These are phyloP conservation scores for Caenorhabditis virilis DNA, from an alignment of 2,888 invertebrate genomes.

Conservation along the genomic window DNA sequence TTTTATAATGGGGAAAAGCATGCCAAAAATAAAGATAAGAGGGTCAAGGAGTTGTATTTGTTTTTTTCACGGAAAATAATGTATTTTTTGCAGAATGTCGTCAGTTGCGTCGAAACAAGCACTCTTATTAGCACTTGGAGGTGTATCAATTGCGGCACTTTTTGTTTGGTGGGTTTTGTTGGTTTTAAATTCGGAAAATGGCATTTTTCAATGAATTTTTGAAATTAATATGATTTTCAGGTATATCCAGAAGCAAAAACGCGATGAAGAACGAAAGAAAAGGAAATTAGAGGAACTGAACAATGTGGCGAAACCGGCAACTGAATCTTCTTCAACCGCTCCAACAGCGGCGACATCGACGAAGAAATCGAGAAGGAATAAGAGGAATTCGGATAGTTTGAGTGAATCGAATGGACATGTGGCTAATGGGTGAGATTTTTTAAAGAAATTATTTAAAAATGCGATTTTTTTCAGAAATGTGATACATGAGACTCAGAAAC, in stretches of 20 bases:
- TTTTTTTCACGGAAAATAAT: no score
- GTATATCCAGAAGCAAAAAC: not conserved
- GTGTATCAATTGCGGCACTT: constrained; percentile 46
- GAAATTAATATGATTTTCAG: not conserved
- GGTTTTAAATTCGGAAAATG: not conserved
- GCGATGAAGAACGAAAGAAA: not conserved
- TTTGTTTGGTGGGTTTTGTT: constrained; percentile 37
- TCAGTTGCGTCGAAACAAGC: constrained; percentile 46
- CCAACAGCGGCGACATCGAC: not conserved
- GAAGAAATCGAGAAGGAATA: not conserved
- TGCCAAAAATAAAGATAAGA: not conserved
- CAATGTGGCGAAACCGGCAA: not conserved
- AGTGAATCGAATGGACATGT: no score
- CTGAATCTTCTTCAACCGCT: not conserved
- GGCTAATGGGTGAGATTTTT: no score
- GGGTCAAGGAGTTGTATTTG: no score
- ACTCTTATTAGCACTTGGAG: constrained; percentile 48
- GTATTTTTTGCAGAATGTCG: constrained; percentile 41
- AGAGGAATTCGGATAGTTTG: not conserved
- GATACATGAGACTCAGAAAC: not conserved
- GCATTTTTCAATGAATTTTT: not conserved
- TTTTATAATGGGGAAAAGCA: not conserved
- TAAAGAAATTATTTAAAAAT: no score
- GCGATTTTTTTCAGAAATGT: no score
- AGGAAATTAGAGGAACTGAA: not conserved